phyloP scores from a whole-genome alignment of 2,888 invertebrate genomes.

The Clitarchus hookeri region DNA sequence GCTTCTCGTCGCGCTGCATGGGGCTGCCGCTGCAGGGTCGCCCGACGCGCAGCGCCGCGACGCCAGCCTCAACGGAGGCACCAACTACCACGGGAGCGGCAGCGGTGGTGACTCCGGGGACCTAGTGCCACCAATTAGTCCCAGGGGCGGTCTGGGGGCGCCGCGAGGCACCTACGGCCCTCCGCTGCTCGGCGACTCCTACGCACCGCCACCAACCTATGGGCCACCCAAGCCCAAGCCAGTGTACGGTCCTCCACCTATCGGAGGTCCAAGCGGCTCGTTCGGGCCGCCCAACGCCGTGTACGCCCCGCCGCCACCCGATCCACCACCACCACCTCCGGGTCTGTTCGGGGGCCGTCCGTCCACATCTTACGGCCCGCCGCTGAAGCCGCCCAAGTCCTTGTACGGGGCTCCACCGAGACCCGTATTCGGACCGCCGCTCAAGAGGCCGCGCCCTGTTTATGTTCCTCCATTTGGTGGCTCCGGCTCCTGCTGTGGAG shows the following conservation, averaged over 20 bases:
- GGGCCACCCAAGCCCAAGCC: conserved; percentile 36
- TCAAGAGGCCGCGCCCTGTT: conserved; percentile 48
- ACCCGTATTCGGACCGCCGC: conserved; percentile 28
- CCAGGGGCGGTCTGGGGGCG: neutral
- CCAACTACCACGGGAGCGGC: conserved; percentile 31
- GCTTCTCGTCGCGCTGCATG: neutral
- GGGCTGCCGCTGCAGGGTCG: neutral
- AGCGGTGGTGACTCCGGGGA: conserved; percentile 29
- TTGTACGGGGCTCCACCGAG: conserved; percentile 30
- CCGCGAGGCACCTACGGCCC: neutral
- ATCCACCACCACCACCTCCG: conserved; percentile 39
- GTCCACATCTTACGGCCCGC: conserved; percentile 24
- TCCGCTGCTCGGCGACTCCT: conserved; percentile 50
- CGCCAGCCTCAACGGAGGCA: conserved; percentile 6
- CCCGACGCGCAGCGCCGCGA: conserved; percentile 19
- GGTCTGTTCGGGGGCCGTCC: conserved; percentile 31
- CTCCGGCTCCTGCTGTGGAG: conserved; percentile 12
- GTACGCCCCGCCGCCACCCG: conserved; percentile 49
- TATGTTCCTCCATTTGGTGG: conserved; percentile 41
- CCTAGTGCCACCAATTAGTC: conserved; percentile 9
- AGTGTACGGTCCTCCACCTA: conserved; percentile 37
- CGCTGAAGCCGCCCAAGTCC: conserved; percentile 24
- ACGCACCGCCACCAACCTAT: conserved; percentile 57
- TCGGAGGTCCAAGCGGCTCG: conserved; percentile 20
- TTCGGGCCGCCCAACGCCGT: conserved; percentile 44